These are phyloP conservation scores for Tenualosa thibaudeaui DNA, from an alignment of 2,797 vertebrate species.

Conservation along the genomic window DNA sequence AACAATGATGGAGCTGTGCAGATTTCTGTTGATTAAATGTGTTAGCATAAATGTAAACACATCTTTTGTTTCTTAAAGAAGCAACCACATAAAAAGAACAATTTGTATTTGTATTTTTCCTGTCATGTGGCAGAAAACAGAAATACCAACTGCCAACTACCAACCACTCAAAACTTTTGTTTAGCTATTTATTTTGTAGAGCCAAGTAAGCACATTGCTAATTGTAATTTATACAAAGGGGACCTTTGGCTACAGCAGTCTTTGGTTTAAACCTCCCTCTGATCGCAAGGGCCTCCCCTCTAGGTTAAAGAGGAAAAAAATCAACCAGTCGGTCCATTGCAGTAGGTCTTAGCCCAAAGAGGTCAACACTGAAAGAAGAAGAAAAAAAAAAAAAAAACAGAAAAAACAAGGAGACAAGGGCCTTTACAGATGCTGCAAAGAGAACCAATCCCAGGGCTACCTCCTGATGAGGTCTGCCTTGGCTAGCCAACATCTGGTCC, in stretches of 20 bases:
- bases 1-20: neutral
- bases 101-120: neutral
- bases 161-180: constrained; percentile 32
- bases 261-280: constrained; percentile 43
- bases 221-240: constrained; percentile 51
- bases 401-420: constrained; percentile 11
- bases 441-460: constrained; percentile 36
- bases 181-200: constrained; percentile 45
- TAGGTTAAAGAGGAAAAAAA: neutral
- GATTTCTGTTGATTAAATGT: neutral
- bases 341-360: constrained; percentile 38
- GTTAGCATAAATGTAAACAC: neutral
- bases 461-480: constrained; percentile 44
- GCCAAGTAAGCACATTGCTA: constrained; percentile 42
- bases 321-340: constrained; percentile 42
- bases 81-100: constrained; percentile 14
- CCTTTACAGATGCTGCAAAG: constrained; percentile 46
- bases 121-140: constrained; percentile 20
- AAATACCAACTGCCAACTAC: neutral
- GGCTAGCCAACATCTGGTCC: constrained; percentile 53
- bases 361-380: constrained; percentile 42
- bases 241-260: constrained; percentile 39
- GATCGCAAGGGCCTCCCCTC: constrained; percentile 41
- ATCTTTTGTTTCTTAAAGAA: constrained; percentile 1
- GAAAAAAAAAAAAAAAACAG: neutral